A percentile compares a stretch with the other conserved stretches of the same genome.
Evolutionary conservation across 2,113 vertebrate genomes (phyloP).

Genomic region (Thymallus thymallus): DNA sequence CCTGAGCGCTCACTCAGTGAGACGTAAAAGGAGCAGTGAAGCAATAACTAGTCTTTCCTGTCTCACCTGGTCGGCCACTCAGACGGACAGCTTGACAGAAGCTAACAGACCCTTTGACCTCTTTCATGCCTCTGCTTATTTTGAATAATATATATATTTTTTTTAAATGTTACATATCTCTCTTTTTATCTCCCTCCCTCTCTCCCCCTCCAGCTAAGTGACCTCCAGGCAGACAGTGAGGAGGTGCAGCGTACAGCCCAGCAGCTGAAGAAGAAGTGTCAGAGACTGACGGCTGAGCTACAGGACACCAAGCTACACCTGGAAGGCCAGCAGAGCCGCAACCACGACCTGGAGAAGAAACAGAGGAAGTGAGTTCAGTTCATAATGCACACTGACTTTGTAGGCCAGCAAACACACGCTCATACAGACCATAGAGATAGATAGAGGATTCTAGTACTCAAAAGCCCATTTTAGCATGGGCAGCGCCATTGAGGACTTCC

Average conservation of each 20-base stretch:
- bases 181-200: not conserved
- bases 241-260: constrained; percentile 88
- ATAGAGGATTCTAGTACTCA: not conserved
- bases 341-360: constrained; percentile 96
- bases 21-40: not conserved
- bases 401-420: not conserved
- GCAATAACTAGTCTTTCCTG: not conserved
- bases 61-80: not conserved
- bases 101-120: not conserved
- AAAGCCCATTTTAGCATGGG: too few species aligned
- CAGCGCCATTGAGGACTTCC: too few species aligned
- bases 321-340: constrained; percentile 94
- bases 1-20: not conserved
- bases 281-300: constrained; percentile 87
- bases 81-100: not conserved
- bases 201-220: constrained; percentile 76
- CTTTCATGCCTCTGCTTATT: not conserved
- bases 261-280: constrained; percentile 94
- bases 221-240: constrained; percentile 90
- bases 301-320: constrained; percentile 97
- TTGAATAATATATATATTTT: too few species aligned
- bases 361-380: constrained; percentile 83
- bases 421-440: not conserved
- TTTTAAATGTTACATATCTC: not conserved
- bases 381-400: not conserved